A percentile compares a stretch with the other conserved stretches of the same genome.
Conservation (phyloP, 2,113 vertebrate genomes). For the Panurus biarmicus region DNA sequence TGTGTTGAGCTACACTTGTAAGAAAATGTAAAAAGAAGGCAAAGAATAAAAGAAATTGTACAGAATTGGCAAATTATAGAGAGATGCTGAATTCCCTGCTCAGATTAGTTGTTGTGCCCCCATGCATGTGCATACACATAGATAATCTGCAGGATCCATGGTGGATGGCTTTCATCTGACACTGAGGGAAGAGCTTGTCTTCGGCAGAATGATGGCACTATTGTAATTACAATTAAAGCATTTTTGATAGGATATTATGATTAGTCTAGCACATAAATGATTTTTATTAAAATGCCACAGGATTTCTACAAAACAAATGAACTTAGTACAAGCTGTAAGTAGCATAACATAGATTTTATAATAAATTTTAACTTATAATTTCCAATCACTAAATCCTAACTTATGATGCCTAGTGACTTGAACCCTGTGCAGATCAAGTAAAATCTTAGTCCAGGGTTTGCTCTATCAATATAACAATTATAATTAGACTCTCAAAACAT, state of each 20-base stretch:
- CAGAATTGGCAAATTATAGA: background rate
- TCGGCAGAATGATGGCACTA: background rate
- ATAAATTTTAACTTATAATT: background rate
- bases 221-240: background rate
- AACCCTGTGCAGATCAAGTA: background rate
- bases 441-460: background rate
- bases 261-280: background rate
- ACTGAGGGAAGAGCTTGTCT: background rate
- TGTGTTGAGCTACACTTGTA: background rate
- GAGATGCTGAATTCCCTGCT: background rate
- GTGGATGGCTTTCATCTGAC: background rate
- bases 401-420: background rate
- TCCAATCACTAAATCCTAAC: background rate
- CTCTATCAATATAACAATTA: background rate
- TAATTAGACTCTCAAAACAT: background rate
- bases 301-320: background rate
- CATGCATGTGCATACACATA: background rate
- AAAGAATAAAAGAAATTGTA: background rate
- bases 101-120: background rate
- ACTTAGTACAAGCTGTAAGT: background rate
- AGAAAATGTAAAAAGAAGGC: background rate
- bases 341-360: background rate
- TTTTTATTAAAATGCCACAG: background rate
- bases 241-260: background rate
- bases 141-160: background rate